Base-by-base conservation (phyloP, 1,140 invertebrate genomes). In the Dendrolimus punctatus region DNA sequence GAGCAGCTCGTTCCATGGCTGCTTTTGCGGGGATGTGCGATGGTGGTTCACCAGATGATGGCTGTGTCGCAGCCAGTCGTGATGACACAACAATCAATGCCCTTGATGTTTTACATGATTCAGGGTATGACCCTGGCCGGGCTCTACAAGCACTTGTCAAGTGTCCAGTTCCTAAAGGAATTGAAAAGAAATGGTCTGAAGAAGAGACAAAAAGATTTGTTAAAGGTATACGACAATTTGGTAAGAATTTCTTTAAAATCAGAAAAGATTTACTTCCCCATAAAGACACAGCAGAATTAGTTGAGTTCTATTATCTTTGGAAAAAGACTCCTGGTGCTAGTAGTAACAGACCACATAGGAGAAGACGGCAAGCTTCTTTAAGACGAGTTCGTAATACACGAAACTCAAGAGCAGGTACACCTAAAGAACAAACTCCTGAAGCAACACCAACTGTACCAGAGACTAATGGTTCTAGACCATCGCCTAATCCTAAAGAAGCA, bases 281-380 rank as follows among this genome's bases (percentile, higher is more conserved):
- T 78, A 98, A 98, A 90, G 96, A 98, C 74, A 99, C 97, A 69
- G 93, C 96, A 44, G 97, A 99, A 76, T 88, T 99, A 68, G 97
- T 99, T 38, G 97, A 99, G 77, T 99, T 96, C 88, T 99, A 99
- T 87, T 99, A 99, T 88, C 91, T 99, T 77, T 99, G 98, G 98
- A 99, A 99, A 89, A 99, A 99, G 89, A 99, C 98, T n/a, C 96
- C 98, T n/a, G 95, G 95, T 68, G 98, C 98, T 46, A 95, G 96
- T 78, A 96, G 95, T 80, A 96, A 97, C 84, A 90, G 97, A 54
- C 96, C 96, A 23, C 96, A 98, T 76, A 90, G 96, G 51, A 90
- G 97, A 88, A 90, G 96, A 50, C 88, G 97, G 52, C 95, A 95
- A 80, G 94, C 94, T 64, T 96, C 96, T n/a, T 88, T 98, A 53